Conservation (phyloP, 2,113 vertebrate genomes). For the Rhynchomys soricoides region DNA sequence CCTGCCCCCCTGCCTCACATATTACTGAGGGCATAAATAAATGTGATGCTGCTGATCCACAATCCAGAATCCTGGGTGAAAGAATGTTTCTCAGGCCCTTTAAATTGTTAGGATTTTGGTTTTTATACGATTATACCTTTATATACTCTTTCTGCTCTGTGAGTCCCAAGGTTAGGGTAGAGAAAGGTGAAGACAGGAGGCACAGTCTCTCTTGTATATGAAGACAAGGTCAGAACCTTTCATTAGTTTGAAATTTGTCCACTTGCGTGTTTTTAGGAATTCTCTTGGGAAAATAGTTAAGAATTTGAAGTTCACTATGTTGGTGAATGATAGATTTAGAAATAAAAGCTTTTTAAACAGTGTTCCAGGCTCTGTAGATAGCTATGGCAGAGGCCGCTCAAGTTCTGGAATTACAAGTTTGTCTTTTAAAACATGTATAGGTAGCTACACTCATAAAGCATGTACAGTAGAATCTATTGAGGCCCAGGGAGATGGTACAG, state of each 20-base stretch:
- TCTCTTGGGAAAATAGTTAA: constrained; percentile 2
- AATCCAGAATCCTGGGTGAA: constrained; percentile 81
- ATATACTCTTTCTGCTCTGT: constrained; percentile 17
- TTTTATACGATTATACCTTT: constrained; percentile 5
- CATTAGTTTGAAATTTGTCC: constrained; percentile 47
- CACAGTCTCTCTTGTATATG: background rate
- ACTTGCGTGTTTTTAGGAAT: background rate
- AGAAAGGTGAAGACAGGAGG: background rate
- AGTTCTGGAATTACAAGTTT: background rate
- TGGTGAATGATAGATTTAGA: constrained; percentile 51
- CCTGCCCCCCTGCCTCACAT: constrained; percentile 51
- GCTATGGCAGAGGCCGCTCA: background rate
- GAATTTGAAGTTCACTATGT: constrained; percentile 16
- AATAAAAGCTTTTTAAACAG: background rate
- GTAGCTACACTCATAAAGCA: background rate
- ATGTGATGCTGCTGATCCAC: constrained; percentile 76
- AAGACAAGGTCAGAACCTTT: constrained; percentile 32
- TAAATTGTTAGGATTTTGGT: background rate
- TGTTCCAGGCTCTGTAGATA: constrained; percentile 16
- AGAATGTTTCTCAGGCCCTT: constrained; percentile 10
- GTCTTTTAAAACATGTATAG: background rate
- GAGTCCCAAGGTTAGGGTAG: background rate
- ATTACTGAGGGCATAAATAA: constrained; percentile 54
- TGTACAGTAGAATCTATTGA: background rate
- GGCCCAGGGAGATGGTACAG: background rate